phyloP scores from a whole-genome alignment of 37 sponge, comb jelly and placozoan species.

The Cliona cf. orientalis region DNA sequence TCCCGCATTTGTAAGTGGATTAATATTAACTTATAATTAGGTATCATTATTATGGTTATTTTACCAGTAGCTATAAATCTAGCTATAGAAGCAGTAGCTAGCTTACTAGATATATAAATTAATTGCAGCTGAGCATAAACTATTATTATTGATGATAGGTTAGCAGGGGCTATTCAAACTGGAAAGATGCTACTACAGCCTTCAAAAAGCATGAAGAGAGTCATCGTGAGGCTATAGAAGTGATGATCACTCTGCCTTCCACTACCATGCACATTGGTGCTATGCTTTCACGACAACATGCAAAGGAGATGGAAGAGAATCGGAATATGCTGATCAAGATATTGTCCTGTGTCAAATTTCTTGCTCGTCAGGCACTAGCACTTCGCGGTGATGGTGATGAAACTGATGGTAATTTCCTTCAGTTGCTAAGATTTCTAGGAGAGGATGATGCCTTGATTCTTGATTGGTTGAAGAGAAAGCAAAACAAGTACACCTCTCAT shows the following conservation, averaged over 20 bases:
- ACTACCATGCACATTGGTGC: constrained; percentile 72
- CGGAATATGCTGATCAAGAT: constrained; percentile 73
- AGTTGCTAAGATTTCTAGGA: constrained; percentile 58
- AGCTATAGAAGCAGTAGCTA: no score
- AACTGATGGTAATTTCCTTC: constrained; percentile 62
- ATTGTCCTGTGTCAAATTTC: constrained; percentile 61
- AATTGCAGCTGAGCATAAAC: not conserved
- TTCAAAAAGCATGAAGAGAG: constrained; percentile 81
- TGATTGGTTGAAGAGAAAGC: constrained; percentile 58
- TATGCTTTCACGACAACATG: constrained; percentile 53
- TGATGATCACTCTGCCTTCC: constrained; percentile 58
- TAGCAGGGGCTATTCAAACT: constrained; percentile 39
- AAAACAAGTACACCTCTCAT: constrained; percentile 44
- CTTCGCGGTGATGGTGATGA: constrained; percentile 53
- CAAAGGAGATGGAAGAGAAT: constrained; percentile 59
- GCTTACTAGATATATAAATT: no score
- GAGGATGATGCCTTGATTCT: constrained; percentile 49
- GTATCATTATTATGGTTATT: not conserved
- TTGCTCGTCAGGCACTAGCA: constrained; percentile 27
- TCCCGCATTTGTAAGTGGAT: constrained; percentile 31
- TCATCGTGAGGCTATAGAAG: constrained; percentile 77
- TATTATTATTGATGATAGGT: constrained; percentile 19
- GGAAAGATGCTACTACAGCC: constrained; percentile 66
- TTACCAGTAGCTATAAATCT: no score
- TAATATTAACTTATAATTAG: not conserved